Evolutionary conservation across 1,140 invertebrate genomes (phyloP).

Genomic region (Eufriesea mexicana): DNA sequence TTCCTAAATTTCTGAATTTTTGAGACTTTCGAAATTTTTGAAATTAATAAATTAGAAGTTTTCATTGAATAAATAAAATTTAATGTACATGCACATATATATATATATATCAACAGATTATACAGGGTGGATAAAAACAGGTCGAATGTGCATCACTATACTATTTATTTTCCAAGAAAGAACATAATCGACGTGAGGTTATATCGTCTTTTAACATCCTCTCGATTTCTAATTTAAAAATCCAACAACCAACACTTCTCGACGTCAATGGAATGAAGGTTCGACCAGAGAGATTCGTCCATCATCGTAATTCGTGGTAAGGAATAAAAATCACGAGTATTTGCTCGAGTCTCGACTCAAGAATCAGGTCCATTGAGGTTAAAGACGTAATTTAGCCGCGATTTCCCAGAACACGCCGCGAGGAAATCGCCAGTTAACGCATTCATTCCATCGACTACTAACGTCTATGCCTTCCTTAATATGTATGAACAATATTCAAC

Average conservation of each 20-base stretch:
- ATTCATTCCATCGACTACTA: background rate
- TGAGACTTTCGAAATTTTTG: too few species aligned
- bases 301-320: background rate
- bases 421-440: slow-evolving; percentile 35
- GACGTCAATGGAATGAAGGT: background rate
- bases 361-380: slow-evolving; percentile 20
- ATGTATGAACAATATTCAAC: background rate
- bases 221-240: too few species aligned
- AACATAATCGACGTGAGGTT: too few species aligned
- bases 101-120: too few species aligned
- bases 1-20: too few species aligned
- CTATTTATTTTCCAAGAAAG: too few species aligned
- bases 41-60: too few species aligned
- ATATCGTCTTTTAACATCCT: too few species aligned
- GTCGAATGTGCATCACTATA: too few species aligned
- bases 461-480: background rate
- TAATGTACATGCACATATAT: too few species aligned
- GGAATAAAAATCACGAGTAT: slow-evolving; percentile 21
- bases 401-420: slow-evolving; percentile 30
- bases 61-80: too few species aligned
- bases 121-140: too few species aligned
- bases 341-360: background rate
- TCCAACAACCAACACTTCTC: background rate
- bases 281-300: background rate
- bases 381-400: slow-evolving; percentile 29